Evolutionary conservation across 2,888 invertebrate species (phyloP).

Genomic region (Lacanobia oleracea): DNA sequence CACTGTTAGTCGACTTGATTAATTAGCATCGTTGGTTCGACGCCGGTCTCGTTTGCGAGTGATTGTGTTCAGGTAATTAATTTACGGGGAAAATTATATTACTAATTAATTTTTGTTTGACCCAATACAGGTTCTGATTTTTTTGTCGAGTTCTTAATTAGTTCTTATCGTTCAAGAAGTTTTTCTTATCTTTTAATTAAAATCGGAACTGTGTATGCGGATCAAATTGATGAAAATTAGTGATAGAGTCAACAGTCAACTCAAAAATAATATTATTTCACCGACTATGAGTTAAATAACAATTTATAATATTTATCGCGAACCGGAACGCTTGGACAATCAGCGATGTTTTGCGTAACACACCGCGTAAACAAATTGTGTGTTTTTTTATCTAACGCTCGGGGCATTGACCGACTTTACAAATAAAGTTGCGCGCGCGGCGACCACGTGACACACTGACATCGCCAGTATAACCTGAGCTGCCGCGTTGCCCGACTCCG

Average conservation of each 20-base stretch:
- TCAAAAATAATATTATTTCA: conserved; percentile 53
- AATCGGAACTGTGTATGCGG: neutral
- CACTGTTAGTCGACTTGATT: conserved; percentile 72
- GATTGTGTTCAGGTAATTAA: conserved; percentile 68
- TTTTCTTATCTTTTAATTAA: conserved; percentile 21
- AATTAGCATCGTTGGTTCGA: conserved; percentile 66
- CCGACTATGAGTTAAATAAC: conserved; percentile 61
- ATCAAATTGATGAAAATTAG: conserved; percentile 6
- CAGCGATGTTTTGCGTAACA: conserved; percentile 85
- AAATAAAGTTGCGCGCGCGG: conserved; percentile 87
- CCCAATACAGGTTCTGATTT: conserved; percentile 33
- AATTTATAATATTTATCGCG: conserved; percentile 67
- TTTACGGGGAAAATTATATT: conserved; percentile 65
- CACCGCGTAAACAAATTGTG: conserved; percentile 86
- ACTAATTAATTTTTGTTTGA: conserved; percentile 51
- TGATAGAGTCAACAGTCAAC: conserved; percentile 7
- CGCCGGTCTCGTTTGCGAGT: conserved; percentile 60
- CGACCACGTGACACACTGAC: conserved; percentile 88
- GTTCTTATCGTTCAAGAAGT: conserved; percentile 6
- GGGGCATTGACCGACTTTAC: conserved; percentile 90
- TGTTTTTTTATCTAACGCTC: conserved; percentile 89
- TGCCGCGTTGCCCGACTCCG: conserved; percentile 45
- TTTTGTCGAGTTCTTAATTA: conserved; percentile 28
- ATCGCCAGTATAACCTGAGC: conserved; percentile 72
- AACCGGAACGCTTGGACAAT: conserved; percentile 76